Conservation (phyloP, 2,113 vertebrate genomes). For the Bubo scandiacus region DNA sequence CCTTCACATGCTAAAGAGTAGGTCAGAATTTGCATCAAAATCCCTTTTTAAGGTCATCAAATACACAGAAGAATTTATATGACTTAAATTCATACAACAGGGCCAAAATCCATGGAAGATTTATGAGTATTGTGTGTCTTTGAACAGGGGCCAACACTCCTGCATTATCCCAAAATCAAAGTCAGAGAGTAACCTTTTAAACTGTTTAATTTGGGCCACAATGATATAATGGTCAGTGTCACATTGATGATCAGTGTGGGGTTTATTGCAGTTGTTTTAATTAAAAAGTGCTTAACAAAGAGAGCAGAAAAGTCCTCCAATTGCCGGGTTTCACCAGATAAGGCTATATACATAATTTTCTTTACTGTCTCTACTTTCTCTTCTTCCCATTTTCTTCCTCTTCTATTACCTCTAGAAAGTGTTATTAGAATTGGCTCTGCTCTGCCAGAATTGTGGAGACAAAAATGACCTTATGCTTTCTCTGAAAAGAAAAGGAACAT, state of each 20-base stretch:
- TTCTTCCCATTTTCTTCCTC: background rate
- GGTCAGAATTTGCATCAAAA: constrained; percentile 54
- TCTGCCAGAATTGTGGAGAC: background rate
- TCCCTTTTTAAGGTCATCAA: constrained; percentile 23
- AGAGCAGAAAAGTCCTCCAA: background rate
- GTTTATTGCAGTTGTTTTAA: background rate
- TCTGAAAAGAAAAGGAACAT: background rate
- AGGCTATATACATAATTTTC: background rate
- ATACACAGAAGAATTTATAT: background rate
- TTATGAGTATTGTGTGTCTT: background rate
- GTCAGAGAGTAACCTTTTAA: background rate
- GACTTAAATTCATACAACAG: background rate
- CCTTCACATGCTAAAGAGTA: background rate
- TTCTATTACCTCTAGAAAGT: background rate
- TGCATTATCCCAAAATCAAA: background rate
- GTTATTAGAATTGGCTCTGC: background rate
- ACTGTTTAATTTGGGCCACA: background rate
- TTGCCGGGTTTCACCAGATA: background rate
- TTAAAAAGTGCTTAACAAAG: background rate
- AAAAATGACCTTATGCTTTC: background rate
- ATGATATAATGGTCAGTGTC: too few relatives aligned
- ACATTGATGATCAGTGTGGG: too few relatives aligned
- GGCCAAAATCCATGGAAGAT: background rate
- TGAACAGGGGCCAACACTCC: background rate
- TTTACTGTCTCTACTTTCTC: background rate